A percentile compares a stretch with the other conserved stretches of the same genome.
phyloP scores from a whole-genome alignment of 2,797 vertebrate species.

The Tangara arthus region DNA sequence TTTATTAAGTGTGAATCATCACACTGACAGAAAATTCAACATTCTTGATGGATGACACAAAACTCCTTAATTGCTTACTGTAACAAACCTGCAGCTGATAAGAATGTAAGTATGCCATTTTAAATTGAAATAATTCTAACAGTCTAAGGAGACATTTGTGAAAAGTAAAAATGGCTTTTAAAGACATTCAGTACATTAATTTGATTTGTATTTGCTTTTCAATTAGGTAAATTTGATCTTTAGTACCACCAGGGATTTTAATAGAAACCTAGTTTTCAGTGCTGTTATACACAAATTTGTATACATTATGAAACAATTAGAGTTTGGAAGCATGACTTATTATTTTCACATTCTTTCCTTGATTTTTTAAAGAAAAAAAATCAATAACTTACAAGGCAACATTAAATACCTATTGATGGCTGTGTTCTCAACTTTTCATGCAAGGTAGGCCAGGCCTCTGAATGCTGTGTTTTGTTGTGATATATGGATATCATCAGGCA shows the following conservation, averaged over 20 bases:
- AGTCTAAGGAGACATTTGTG: neutral
- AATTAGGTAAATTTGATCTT: neutral
- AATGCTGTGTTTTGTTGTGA: neutral
- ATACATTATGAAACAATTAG: neutral
- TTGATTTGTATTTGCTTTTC: neutral
- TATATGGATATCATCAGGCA: neutral
- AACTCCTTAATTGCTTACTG: neutral
- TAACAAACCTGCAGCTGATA: neutral
- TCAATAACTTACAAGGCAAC: neutral
- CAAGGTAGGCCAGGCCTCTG: neutral
- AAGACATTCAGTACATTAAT: neutral
- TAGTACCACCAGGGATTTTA: neutral
- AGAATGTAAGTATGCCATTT: neutral
- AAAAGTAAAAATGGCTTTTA: neutral
- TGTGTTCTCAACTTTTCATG: neutral
- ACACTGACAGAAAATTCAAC: neutral
- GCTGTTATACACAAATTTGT: neutral
- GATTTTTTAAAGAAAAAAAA: neutral
- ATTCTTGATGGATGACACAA: neutral
- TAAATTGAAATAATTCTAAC: neutral
- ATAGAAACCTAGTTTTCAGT: neutral
- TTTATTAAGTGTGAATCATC: neutral
- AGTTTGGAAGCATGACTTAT: neutral
- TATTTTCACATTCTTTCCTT: neutral
- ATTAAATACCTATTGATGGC: neutral